phyloP scores from a whole-genome alignment of 2,113 vertebrate genomes.

The Pseudopodoces humilis region DNA sequence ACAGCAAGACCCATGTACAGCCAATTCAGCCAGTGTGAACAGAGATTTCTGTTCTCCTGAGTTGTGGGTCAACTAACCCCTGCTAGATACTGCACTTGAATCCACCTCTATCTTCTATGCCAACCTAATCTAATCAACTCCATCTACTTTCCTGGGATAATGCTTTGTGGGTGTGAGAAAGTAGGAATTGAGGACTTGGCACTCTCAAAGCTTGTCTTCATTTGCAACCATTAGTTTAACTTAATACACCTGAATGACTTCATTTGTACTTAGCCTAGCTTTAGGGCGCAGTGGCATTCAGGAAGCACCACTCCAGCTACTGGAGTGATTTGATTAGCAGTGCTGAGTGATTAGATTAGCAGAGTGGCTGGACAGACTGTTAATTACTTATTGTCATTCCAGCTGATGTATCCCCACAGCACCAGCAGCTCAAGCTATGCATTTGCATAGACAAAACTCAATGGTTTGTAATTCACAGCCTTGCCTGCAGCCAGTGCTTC shows the following conservation, averaged over 20 bases:
- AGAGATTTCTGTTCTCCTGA: background rate
- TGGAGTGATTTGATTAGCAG: conserved; percentile 48
- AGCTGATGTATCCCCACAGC: background rate
- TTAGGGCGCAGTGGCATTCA: background rate
- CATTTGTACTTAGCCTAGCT: background rate
- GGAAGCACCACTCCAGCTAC: conserved; percentile 12
- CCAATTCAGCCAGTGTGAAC: background rate
- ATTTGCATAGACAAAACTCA: background rate
- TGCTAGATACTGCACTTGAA: background rate
- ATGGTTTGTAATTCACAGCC: background rate
- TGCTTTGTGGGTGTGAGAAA: background rate
- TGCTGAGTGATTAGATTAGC: conserved; percentile 48
- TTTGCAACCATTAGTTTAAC: conserved; percentile 23
- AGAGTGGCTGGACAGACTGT: conserved; percentile 1
- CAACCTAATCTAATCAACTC: background rate
- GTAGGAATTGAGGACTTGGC: background rate
- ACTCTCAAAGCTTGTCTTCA: background rate
- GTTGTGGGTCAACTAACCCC: background rate
- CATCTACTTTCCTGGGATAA: background rate
- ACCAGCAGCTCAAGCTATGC: background rate
- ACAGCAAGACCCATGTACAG: background rate
- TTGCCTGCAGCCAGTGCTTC: background rate
- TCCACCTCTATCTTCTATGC: background rate
- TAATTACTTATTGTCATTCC: conserved; percentile 39
- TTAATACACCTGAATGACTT: conserved; percentile 20